Percentiles rank a stretch among this genome's conserved stretches.
phyloP scores from a whole-genome alignment of 2,888 invertebrate species.

The Phyllotreta striolata region DNA sequence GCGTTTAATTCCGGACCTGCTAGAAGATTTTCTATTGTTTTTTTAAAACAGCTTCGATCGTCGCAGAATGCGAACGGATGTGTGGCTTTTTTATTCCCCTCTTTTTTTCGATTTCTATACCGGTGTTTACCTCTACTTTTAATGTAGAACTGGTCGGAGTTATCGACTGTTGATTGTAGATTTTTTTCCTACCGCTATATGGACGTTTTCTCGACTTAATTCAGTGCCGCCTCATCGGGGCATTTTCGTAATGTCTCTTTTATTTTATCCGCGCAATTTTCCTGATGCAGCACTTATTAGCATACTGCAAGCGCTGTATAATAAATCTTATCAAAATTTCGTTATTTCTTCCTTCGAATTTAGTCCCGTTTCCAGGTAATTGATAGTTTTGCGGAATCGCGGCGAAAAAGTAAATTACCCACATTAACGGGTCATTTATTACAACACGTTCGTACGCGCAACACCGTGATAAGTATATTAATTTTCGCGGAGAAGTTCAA shows the following conservation, averaged over 20 bases:
- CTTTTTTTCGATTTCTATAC: slow-evolving; percentile 45
- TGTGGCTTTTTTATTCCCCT: slow-evolving; percentile 34
- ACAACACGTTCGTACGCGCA: slow-evolving; percentile 37
- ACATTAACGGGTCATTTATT: slow-evolving; percentile 47
- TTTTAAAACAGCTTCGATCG: slow-evolving; percentile 49
- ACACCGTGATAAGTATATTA: slow-evolving; percentile 37
- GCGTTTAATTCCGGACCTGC: slow-evolving; percentile 1
- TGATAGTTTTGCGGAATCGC: slow-evolving; percentile 32
- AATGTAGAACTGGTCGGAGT: slow-evolving; percentile 47
- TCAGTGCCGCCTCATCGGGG: slow-evolving; percentile 30
- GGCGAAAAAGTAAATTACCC: slow-evolving; percentile 34
- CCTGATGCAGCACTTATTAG: no score
- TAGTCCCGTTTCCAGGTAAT: slow-evolving; percentile 29
- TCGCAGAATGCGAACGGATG: slow-evolving; percentile 54
- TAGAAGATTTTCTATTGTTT: slow-evolving; percentile 58
- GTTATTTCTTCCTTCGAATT: slow-evolving; percentile 15
- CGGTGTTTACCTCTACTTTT: slow-evolving; percentile 49
- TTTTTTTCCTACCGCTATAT: slow-evolving; percentile 25
- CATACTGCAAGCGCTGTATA: no score
- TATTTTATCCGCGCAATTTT: slow-evolving; percentile 2
- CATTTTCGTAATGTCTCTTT: slow-evolving; percentile 25
- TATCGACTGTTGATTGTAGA: slow-evolving; percentile 36
- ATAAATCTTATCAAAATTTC: no score
- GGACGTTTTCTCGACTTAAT: slow-evolving; percentile 27
- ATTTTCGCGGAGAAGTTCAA: slow-evolving; percentile 22